Conservation (phyloP, 2,888 invertebrate genomes). For the Lymantria monacha region DNA sequence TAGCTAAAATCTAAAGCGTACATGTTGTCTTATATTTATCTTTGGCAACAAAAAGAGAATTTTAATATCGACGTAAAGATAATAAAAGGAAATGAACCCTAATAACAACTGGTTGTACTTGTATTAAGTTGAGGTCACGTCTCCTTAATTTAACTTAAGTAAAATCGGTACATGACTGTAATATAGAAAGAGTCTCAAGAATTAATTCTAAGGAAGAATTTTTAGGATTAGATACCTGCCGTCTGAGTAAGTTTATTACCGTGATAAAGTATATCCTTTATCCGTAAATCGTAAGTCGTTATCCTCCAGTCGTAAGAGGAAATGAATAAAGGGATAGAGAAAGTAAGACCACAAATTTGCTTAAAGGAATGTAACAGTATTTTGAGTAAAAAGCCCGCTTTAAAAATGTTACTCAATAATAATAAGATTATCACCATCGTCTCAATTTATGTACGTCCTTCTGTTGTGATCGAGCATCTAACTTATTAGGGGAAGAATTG, state of each 20-base stretch:
- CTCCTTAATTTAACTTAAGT: conserved; percentile 25
- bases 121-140: conserved; percentile 26
- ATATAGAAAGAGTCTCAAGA: conserved; percentile 5
- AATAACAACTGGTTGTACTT: conserved; percentile 20
- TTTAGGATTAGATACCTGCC: background rate
- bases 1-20: too few relatives aligned
- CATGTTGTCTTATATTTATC: too few relatives aligned
- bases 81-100: conserved; percentile 37
- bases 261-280: background rate
- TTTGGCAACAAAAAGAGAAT: background rate
- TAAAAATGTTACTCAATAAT: too few relatives aligned
- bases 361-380: background rate
- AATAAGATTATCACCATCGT: too few relatives aligned
- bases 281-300: background rate
- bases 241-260: background rate
- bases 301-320: background rate
- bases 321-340: background rate
- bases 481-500: too few relatives aligned
- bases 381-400: too few relatives aligned
- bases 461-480: too few relatives aligned
- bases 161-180: conserved; percentile 1
- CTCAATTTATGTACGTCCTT: too few relatives aligned
- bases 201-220: background rate
- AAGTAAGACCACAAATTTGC: background rate
- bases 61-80: conserved; percentile 9